A percentile compares a stretch with the other conserved stretches of the same genome.
Conservation (phyloP, 2,113 vertebrate species). For the Microtus oregoni region DNA sequence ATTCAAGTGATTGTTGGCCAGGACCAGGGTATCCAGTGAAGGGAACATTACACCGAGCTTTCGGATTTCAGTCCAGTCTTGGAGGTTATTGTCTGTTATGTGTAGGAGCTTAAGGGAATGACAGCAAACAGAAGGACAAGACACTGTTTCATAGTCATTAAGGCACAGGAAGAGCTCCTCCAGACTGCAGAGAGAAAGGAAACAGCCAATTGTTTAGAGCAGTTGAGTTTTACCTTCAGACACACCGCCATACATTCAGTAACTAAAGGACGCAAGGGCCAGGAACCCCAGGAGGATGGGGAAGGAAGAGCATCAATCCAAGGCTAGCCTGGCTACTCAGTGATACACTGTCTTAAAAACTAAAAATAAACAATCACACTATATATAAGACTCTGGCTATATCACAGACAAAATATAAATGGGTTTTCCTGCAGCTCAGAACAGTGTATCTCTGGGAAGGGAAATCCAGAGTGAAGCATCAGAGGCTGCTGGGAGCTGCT, state of each 20-base stretch:
- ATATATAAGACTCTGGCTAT: neutral
- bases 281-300: neutral
- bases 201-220: constrained; percentile 19
- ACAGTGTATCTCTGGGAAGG: neutral
- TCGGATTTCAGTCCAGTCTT: constrained; percentile 95
- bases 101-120: constrained; percentile 96
- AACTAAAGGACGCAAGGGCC: neutral
- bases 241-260: constrained; percentile 19
- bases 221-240: neutral
- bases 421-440: constrained; percentile 13
- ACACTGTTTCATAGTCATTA: constrained; percentile 95
- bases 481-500: neutral
- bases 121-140: constrained; percentile 90
- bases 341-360: neutral
- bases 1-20: constrained; percentile 94
- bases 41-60: constrained; percentile 97
- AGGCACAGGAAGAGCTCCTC: constrained; percentile 99
- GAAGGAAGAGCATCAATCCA: neutral
- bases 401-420: constrained; percentile 16
- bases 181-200: constrained; percentile 89
- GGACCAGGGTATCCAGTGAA: constrained; percentile 91
- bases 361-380: neutral
- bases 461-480: neutral
- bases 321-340: neutral
- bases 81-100: constrained; percentile 98